Conservation (phyloP, 2,888 invertebrate genomes). For the Rotaria magnacalcarata region DNA sequence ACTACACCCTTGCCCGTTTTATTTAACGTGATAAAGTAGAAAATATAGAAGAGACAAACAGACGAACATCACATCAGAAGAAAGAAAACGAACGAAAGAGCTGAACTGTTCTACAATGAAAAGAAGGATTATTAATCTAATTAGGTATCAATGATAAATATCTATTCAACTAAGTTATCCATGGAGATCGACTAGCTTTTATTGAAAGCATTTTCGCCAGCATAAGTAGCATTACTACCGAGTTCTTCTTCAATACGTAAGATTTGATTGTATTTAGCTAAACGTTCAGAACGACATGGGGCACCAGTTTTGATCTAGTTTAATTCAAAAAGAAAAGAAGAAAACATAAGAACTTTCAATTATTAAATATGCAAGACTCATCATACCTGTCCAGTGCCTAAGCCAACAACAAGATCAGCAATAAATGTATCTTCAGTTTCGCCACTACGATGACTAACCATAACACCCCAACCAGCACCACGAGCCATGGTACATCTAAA, state of each 20-base stretch:
- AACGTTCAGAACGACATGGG: slow-evolving; percentile 93
- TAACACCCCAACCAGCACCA: slow-evolving; percentile 79
- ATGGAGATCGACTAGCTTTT: background rate
- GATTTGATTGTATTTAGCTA: slow-evolving; percentile 97
- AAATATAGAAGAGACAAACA: slow-evolving; percentile 28
- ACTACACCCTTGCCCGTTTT: slow-evolving; percentile 35
- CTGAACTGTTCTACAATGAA: background rate
- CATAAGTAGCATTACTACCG: slow-evolving; percentile 80
- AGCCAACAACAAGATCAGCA: slow-evolving; percentile 93
- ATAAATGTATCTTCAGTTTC: slow-evolving; percentile 99
- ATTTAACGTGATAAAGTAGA: background rate
- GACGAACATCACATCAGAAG: slow-evolving; percentile 10
- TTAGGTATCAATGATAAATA: background rate
- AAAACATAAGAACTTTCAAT: background rate
- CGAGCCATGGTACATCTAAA: slow-evolving; percentile 62
- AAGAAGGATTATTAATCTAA: background rate
- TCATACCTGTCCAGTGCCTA: slow-evolving; percentile 82
- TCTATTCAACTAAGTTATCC: background rate
- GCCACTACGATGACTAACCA: slow-evolving; percentile 95
- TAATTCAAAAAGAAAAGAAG: background rate
- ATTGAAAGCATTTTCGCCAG: slow-evolving; percentile 70
- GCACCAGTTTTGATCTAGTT: slow-evolving; percentile 86
- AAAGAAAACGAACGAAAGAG: background rate
- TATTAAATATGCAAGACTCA: slow-evolving; percentile 37
- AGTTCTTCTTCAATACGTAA: slow-evolving; percentile 96